Percentiles rank a stretch among this genome's conserved stretches.
Evolutionary conservation across 1,140 invertebrate species (phyloP).

Genomic region (Ooceraea biroi): DNA sequence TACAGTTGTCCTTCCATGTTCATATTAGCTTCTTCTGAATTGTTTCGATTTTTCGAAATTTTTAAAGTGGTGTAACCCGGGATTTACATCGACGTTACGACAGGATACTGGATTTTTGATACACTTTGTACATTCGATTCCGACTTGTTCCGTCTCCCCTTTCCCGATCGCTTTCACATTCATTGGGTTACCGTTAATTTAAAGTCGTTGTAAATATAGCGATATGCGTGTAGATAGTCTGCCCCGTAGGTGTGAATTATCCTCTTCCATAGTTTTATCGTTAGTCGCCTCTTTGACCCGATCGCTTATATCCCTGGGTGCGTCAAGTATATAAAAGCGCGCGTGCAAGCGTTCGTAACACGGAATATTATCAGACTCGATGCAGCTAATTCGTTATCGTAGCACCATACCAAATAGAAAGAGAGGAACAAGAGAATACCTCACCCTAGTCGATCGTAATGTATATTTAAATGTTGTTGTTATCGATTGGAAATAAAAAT

Average conservation of each 20-base stretch:
- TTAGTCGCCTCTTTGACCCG: neutral
- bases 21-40: too few species aligned
- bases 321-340: constrained; percentile 25
- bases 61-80: too few species aligned
- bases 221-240: constrained; percentile 60
- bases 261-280: constrained; percentile 56
- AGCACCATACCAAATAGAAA: constrained; percentile 74
- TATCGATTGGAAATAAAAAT: constrained; percentile 77
- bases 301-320: neutral
- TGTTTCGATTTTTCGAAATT: too few species aligned
- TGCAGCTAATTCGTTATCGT: constrained; percentile 43
- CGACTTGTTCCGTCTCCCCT: neutral
- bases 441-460: constrained; percentile 78
- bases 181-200: constrained; percentile 75
- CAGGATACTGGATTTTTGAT: neutral
- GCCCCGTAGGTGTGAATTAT: constrained; percentile 66
- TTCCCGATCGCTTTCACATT: constrained; percentile 3
- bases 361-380: neutral
- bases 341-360: constrained; percentile 1
- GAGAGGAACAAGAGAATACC: constrained; percentile 63
- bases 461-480: constrained; percentile 79
- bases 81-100: too few species aligned
- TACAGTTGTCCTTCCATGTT: too few species aligned
- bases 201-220: constrained; percentile 69
- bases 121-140: neutral